Base-by-base conservation (phyloP, 2,113 vertebrate species). In the Ptilorrhoa leucosticta region DNA sequence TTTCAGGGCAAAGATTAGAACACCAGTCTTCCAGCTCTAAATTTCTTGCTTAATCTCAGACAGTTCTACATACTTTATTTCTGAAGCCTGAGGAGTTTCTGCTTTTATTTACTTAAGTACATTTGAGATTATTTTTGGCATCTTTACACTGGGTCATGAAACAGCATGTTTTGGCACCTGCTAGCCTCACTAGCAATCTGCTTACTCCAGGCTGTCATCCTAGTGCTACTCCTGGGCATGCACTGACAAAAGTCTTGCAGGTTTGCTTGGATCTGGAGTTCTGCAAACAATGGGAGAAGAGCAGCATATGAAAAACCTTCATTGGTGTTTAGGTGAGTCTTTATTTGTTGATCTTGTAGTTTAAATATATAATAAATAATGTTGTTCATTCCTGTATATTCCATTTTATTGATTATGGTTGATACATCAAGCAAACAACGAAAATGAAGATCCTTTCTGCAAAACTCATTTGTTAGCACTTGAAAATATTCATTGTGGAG, bases 111-210 rank as follows among this genome's bases (percentile, higher is more conserved):
- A 86, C 73, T 86, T 57, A 90, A 95, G 70, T 82, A 54, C 35
- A 42, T 76, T 87, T 88, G 70, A 72, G 87, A 93, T 89, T 90
- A 94, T 96, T 85, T 88, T 90, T 96, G 95, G 96, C 96, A 93
- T 96, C 47, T 69, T 80, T 95, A 57, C 35, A 21, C 90, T 87
- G 94, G 95, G 91, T 96, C 94, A 94, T 63, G 87, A 94, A 96
- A 89, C 90, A 94, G 95, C 69, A 60, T 80, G 78, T 57, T 94
- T 92, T 92, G 95, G 94, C 97, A 96, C 58, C 39, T 77, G 92
- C 86, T 91, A 87, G 80, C 93, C 95, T 93, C 72, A 18, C 91
- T 70, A 79, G 88, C 71, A 93, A 95, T 86, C 78, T 96, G 96
- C 87, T 61, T 86, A 90, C 78, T 89, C 90, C 87, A 73, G 97